phyloP scores from a whole-genome alignment of 2,888 invertebrate species.

The Trichogramma dendrolimi region DNA sequence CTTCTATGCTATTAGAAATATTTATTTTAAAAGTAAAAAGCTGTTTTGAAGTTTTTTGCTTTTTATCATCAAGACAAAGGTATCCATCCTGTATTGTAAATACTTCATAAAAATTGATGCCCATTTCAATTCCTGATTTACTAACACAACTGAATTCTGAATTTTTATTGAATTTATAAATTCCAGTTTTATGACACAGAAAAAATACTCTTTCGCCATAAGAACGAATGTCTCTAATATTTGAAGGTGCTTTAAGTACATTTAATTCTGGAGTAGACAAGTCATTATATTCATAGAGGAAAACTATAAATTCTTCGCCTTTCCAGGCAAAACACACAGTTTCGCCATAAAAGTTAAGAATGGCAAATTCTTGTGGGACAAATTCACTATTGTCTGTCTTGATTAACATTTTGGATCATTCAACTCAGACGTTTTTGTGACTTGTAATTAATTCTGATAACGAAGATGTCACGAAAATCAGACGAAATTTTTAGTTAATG shows the following conservation, averaged over 20 bases:
- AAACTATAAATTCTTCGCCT: constrained; percentile 32
- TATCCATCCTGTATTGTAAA: constrained; percentile 29
- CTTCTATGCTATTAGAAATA: constrained; percentile 6
- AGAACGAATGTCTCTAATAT: constrained; percentile 36
- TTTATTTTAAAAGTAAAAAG: constrained; percentile 28
- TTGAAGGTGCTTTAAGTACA: constrained; percentile 34
- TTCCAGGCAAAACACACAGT: constrained; percentile 43
- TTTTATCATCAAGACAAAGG: constrained; percentile 39
- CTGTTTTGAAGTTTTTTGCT: constrained; percentile 28
- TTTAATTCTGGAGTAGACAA: constrained; percentile 13
- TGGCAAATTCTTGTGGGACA: constrained; percentile 34
- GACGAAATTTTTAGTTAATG: no score
- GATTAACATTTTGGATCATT: constrained; percentile 28
- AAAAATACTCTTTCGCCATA: constrained; percentile 39
- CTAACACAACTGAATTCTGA: constrained; percentile 37
- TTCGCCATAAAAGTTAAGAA: constrained; percentile 40
- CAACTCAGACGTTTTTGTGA: no score
- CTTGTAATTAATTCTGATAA: no score
- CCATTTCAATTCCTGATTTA: constrained; percentile 38
- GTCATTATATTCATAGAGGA: constrained; percentile 31
- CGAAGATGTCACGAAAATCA: no score
- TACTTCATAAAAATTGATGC: constrained; percentile 37
- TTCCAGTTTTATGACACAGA: constrained; percentile 39
- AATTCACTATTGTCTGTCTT: constrained; percentile 28
- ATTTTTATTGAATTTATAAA: constrained; percentile 39